Evolutionary conservation across 2,113 vertebrate genomes (phyloP).

Genomic region (Helogale parvula): DNA sequence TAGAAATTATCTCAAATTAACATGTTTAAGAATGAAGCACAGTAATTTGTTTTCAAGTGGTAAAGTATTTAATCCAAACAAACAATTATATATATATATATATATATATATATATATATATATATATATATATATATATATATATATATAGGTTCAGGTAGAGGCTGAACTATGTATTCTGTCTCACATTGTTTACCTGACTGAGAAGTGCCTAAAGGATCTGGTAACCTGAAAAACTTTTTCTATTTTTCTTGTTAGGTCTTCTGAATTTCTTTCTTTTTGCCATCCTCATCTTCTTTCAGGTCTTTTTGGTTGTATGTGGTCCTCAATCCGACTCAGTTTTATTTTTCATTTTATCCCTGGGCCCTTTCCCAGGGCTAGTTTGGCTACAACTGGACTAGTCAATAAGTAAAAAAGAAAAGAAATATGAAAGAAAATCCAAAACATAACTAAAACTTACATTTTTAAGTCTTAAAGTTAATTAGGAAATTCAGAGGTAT

Average conservation of each 20-base stretch:
- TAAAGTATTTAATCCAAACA: not conserved
- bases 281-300: not conserved
- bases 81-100: not conserved
- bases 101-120: no score
- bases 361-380: not conserved
- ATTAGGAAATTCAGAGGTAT: not conserved
- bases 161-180: not conserved
- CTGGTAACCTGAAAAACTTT: not conserved
- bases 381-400: not conserved
- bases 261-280: not conserved
- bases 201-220: not conserved
- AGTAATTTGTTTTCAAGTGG: not conserved
- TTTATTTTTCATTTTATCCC: not conserved
- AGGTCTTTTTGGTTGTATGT: not conserved
- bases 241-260: not conserved
- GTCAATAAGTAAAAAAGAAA: not conserved
- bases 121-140: no score
- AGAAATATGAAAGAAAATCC: not conserved
- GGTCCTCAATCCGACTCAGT: not conserved
- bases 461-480: slow-evolving; percentile 32
- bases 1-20: not conserved
- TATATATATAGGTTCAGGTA: not conserved
- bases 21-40: not conserved
- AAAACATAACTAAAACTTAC: slow-evolving; percentile 4
- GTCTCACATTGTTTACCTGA: not conserved